These are phyloP conservation scores for Andinoacara biseriatus DNA, from an alignment of 2,113 vertebrate species.

Conservation along the genomic window DNA sequence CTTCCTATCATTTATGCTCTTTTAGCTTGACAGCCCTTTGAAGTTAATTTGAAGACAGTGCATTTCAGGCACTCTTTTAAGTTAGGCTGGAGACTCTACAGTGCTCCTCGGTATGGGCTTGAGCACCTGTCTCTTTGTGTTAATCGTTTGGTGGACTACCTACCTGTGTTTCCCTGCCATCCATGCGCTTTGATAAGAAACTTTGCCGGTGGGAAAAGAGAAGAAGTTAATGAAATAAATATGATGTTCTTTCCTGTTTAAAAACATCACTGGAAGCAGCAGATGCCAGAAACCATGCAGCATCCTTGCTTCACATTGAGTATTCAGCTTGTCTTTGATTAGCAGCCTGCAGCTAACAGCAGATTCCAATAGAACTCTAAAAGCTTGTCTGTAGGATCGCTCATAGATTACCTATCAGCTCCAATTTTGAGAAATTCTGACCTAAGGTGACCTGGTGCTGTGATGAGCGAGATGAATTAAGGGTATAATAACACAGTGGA, in stretches of 20 bases:
- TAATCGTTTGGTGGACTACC: not conserved
- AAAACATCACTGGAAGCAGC: slow-evolving; percentile 5
- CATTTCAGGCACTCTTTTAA: not conserved
- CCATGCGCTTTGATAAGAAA: slow-evolving; percentile 1
- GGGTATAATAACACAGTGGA: not conserved
- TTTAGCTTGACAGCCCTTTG: not conserved
- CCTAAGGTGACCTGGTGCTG: not conserved
- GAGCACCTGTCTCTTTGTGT: slow-evolving; percentile 33
- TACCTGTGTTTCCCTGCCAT: slow-evolving; percentile 4
- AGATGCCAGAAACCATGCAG: not conserved
- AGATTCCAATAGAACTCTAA: not conserved
- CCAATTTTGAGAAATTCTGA: slow-evolving; percentile 1
- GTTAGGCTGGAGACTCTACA: not conserved
- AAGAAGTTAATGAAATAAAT: slow-evolving; percentile 46
- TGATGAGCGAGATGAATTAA: slow-evolving; percentile 23
- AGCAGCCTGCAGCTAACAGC: slow-evolving; percentile 21
- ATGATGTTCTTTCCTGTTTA: slow-evolving; percentile 28
- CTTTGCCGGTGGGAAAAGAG: not conserved
- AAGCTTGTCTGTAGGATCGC: not conserved
- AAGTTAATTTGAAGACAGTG: slow-evolving; percentile 7
- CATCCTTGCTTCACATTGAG: slow-evolving; percentile 13
- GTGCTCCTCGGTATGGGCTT: not conserved
- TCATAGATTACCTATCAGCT: slow-evolving; percentile 33
- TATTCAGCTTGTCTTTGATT: slow-evolving; percentile 15
- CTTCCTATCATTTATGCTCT: slow-evolving; percentile 1